Evolutionary conservation across 2,888 invertebrate species (phyloP).

Genomic region (Polia nebulosa): DNA sequence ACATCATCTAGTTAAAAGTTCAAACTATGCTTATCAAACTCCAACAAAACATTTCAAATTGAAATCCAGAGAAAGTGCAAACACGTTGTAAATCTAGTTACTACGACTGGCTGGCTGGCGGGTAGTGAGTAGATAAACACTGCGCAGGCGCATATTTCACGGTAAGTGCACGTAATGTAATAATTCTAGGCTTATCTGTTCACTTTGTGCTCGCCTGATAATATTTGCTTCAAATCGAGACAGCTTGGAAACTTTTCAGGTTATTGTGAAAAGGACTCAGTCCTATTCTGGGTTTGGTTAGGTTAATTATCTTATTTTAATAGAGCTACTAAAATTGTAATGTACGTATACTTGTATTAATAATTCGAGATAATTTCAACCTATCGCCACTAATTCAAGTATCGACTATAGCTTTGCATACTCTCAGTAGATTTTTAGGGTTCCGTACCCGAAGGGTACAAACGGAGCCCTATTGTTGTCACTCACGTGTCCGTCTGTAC

Average conservation of each 20-base stretch:
- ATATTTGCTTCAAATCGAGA: conserved; percentile 44
- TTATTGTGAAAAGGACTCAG: neutral
- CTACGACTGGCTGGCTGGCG: conserved; percentile 56
- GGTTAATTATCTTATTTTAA: neutral
- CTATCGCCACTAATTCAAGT: too few relatives aligned
- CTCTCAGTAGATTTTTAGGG: too few relatives aligned
- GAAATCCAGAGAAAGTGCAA: conserved; percentile 51
- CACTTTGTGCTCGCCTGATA: conserved; percentile 63
- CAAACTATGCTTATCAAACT: neutral
- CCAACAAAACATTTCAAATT: conserved; percentile 38
- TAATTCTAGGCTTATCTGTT: conserved; percentile 64
- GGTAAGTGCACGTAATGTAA: conserved; percentile 71
- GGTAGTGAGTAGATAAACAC: conserved; percentile 64
- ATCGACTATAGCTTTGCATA: too few relatives aligned
- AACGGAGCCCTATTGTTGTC: too few relatives aligned
- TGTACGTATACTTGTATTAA: too few relatives aligned
- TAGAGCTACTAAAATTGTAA: neutral
- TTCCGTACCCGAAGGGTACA: too few relatives aligned
- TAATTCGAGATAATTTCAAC: too few relatives aligned
- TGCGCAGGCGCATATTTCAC: conserved; percentile 73
- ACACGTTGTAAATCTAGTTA: conserved; percentile 61
- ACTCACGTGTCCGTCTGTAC: too few relatives aligned
- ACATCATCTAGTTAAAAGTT: too few relatives aligned
- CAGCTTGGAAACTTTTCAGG: conserved; percentile 35
- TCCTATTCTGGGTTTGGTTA: neutral